phyloP scores from a whole-genome alignment of 2,797 vertebrate species.

The Muscicapa comitata region DNA sequence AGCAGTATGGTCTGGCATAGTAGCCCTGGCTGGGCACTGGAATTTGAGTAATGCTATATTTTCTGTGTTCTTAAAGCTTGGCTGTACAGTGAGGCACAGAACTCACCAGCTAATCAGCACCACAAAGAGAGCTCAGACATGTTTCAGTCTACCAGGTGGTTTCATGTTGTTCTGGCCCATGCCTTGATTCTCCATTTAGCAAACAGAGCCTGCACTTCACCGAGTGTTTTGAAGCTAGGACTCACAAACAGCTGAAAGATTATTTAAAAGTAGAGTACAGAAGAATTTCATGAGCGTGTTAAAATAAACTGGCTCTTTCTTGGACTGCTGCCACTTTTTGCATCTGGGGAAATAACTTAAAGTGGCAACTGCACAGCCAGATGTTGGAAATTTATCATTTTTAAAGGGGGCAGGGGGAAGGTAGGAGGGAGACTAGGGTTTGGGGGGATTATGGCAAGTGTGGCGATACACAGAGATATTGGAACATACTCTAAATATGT shows the following conservation, averaged over 20 bases:
- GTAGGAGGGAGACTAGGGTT: neutral
- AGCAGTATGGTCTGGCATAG: neutral
- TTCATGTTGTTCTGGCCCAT: neutral
- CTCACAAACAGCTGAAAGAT: neutral
- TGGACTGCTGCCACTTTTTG: conserved; percentile 37
- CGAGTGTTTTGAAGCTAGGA: neutral
- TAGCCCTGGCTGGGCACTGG: neutral
- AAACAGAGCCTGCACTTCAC: neutral
- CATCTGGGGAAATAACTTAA: conserved; percentile 44
- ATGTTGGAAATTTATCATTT: conserved; percentile 12
- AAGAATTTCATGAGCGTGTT: neutral
- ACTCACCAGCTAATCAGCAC: neutral
- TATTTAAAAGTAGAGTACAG: neutral
- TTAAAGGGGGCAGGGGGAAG: neutral
- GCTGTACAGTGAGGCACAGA: neutral
- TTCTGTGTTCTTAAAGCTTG: neutral
- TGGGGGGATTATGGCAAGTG: neutral
- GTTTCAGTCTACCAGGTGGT: neutral
- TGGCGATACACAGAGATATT: neutral
- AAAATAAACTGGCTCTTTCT: conserved; percentile 27
- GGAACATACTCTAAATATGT: neutral
- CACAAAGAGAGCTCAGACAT: neutral
- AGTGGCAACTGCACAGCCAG: conserved; percentile 43
- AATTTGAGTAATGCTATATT: neutral
- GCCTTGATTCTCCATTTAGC: neutral